Conservation (phyloP, 1,140 invertebrate species). For the Drosophila sp. region DNA sequence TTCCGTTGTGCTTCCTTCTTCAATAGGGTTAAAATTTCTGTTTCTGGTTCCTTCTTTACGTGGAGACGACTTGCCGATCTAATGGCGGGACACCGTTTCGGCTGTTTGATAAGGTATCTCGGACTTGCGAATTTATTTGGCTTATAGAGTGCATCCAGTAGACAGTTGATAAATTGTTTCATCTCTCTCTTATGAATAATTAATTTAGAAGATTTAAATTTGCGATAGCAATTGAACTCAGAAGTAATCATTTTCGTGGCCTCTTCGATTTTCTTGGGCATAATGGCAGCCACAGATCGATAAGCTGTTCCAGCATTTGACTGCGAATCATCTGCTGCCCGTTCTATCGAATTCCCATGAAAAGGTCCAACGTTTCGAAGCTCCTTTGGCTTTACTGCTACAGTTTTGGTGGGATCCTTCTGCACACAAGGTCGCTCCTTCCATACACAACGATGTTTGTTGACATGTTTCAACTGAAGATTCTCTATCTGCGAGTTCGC, state of each 20-base stretch:
- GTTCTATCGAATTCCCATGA: too few relatives aligned
- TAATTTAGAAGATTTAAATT: neutral
- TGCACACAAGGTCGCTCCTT: too few relatives aligned
- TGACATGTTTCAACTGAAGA: neutral
- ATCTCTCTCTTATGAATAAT: neutral
- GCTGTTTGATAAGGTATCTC: neutral
- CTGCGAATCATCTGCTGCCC: too few relatives aligned
- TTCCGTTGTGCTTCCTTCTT: neutral
- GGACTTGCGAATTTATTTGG: neutral
- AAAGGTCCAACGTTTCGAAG: too few relatives aligned
- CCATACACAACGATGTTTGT: neutral
- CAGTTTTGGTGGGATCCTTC: too few relatives aligned
- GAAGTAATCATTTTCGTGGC: too few relatives aligned
- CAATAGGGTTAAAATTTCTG: neutral
- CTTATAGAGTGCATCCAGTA: neutral
- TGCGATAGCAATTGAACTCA: neutral
- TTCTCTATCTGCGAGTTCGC: neutral
- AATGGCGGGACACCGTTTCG: neutral
- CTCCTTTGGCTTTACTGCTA: too few relatives aligned
- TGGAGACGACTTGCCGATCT: neutral
- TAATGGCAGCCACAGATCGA: too few relatives aligned
- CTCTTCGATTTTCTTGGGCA: too few relatives aligned
- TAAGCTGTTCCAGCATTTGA: too few relatives aligned
- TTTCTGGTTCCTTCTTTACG: neutral
- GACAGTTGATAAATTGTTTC: neutral